Evolutionary conservation across 2,888 invertebrate species (phyloP), one percentile per base, ranked within the genome.

Genomic region (Operophtera brumata): DNA sequence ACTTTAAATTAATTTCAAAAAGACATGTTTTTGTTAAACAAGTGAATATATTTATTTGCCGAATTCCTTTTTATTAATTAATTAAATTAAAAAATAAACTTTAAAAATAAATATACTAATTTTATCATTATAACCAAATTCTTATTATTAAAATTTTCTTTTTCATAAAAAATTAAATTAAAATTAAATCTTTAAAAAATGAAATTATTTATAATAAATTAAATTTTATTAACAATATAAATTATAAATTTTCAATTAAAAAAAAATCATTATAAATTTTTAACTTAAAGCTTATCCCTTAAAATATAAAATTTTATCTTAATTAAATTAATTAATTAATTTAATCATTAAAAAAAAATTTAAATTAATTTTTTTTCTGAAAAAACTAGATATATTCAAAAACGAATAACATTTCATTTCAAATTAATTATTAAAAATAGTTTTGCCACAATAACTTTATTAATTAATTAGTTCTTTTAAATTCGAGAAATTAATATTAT

Each of bases 1-100:
- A 94, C 91, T 86, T 93, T 91, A 91, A 85, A 93, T 91, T 84
- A 84, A 83, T 63, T 42, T 13, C 92, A 89, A 91, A 91, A 93
- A 91, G 92, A 91, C 91, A 94, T 93, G 93, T 94, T 94, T 94
- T 94, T 94, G 92, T 85, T 94, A 94, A 94, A 94, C 93, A 94
- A 91, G 91, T 92, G 91, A 91, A 92, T 81, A 92, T 90, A 78
- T 77, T 64, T 73, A n/a, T 91, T 93, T 93, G 93, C 91, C 91
- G 87, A 93, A 86, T 93, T 93, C 88, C 88, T 93, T 91, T 84
- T 65, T 72, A 73, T 84, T 86, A 91, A 74, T 74, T 88, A 45
- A 72, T 78, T 66, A 71, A 68, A 66, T 67, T 67, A 49, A 61
- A 65, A 71, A 71, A 75, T 68, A 66, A 70, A 20, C 26, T 63